Evolutionary conservation across 2,113 vertebrate species (phyloP).

Genomic region (Indicator indicator): DNA sequence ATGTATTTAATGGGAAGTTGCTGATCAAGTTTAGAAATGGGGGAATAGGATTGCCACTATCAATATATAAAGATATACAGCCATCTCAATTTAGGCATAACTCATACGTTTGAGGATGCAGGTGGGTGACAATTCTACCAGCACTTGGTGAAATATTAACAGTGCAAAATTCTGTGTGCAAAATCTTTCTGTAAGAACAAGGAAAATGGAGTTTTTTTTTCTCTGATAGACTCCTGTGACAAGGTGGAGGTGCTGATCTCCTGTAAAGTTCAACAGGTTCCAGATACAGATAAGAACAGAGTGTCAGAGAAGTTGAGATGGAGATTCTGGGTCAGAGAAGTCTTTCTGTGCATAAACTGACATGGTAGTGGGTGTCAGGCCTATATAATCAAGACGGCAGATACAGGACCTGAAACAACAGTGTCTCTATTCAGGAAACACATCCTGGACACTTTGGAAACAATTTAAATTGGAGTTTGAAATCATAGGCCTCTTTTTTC

Average conservation of each 20-base stretch:
- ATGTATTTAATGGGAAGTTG: neutral
- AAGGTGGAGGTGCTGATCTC: neutral
- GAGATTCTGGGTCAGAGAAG: neutral
- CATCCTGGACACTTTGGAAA: neutral
- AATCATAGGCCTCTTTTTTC: neutral
- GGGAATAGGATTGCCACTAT: neutral
- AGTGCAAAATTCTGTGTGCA: accelerated
- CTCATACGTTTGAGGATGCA: neutral
- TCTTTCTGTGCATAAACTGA: neutral
- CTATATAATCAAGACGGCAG: neutral
- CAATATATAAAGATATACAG: neutral
- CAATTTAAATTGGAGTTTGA: neutral
- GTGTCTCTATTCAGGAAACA: neutral
- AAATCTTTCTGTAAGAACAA: neutral
- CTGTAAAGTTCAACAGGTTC: neutral
- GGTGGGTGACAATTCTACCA: neutral
- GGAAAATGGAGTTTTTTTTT: neutral
- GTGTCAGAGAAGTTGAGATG: neutral
- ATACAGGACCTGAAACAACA: neutral
- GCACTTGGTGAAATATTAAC: neutral
- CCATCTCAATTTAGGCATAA: neutral
- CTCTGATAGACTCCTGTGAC: neutral
- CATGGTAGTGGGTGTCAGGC: neutral
- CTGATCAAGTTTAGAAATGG: neutral
- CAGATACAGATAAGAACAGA: neutral